These are phyloP conservation scores for Elysia crispata DNA, from an alignment of 2,888 invertebrate species.

Conservation along the genomic window DNA sequence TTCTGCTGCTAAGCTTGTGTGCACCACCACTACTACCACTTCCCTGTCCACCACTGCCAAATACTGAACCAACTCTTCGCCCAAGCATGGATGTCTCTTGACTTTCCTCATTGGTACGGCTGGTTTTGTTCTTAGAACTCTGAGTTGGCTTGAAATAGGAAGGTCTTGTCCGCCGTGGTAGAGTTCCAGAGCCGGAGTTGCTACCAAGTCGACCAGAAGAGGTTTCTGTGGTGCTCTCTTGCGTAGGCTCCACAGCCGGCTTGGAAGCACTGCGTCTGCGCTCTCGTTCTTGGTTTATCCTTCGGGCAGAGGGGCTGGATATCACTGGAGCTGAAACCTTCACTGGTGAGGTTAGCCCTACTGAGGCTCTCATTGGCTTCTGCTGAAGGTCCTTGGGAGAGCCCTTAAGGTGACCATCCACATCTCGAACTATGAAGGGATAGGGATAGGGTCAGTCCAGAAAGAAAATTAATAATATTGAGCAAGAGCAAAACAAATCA, in stretches of 20 bases:
- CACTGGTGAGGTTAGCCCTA: not conserved
- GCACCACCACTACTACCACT: not conserved
- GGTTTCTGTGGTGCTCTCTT: not conserved
- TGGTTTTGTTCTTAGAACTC: constrained; percentile 47
- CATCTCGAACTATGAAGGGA: too few relatives aligned
- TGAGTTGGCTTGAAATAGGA: constrained; percentile 48
- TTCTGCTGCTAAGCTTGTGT: not conserved
- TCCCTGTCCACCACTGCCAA: not conserved
- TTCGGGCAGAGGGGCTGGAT: constrained; percentile 24
- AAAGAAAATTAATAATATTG: too few relatives aligned
- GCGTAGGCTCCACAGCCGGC: not conserved
- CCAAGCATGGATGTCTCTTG: not conserved
- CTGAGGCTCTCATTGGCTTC: too few relatives aligned
- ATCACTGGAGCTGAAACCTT: not conserved
- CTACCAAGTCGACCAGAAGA: not conserved
- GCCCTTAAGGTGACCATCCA: too few relatives aligned
- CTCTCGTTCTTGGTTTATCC: constrained; percentile 37
- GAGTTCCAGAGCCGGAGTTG: constrained; percentile 6
- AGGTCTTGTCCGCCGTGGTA: constrained; percentile 35
- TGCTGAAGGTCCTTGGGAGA: too few relatives aligned
- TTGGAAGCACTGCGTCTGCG: constrained; percentile 4
- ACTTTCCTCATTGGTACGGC: constrained; percentile 6
- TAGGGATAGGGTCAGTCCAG: too few relatives aligned
- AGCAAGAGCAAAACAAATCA: too few relatives aligned
- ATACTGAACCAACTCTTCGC: too few relatives aligned